Conservation (phyloP, 2,888 invertebrate genomes). For the Cerceris rybyensis region DNA sequence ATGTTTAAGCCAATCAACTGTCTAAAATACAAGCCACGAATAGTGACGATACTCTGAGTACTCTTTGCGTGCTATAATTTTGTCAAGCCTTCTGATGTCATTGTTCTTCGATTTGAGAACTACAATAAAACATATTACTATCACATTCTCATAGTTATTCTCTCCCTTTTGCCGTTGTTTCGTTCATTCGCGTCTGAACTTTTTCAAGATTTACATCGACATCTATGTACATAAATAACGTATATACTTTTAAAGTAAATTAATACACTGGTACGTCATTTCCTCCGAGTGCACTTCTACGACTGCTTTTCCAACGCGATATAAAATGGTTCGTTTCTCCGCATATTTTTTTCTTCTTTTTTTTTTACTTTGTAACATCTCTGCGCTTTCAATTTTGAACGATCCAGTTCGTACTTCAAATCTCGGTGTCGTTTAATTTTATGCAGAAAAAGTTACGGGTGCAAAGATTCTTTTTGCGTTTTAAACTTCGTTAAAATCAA, state of each 20-base stretch:
- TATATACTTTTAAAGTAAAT: conserved; percentile 12
- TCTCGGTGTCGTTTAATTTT: conserved; percentile 30
- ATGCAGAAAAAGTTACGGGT: background rate
- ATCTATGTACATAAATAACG: conserved; percentile 14
- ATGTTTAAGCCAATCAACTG: too few species aligned
- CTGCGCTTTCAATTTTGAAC: conserved; percentile 22
- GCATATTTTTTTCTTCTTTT: background rate
- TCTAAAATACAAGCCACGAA: too few species aligned
- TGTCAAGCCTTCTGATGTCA: background rate
- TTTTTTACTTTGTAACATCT: background rate
- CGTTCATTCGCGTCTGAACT: background rate
- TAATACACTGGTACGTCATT: background rate
- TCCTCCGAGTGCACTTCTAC: background rate
- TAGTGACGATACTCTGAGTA: background rate
- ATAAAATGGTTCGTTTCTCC: background rate
- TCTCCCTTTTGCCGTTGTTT: background rate
- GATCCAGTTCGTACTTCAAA: background rate
- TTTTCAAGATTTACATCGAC: background rate
- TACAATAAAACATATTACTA: conserved; percentile 13
- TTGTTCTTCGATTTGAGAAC: background rate
- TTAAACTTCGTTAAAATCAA: conserved; percentile 26
- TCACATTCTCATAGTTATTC: background rate
- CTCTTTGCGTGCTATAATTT: background rate
- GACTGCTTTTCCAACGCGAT: background rate
- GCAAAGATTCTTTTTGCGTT: conserved; percentile 7